Evolutionary conservation across 2,888 invertebrate species (phyloP).

Genomic region (Griposia aprilina): DNA sequence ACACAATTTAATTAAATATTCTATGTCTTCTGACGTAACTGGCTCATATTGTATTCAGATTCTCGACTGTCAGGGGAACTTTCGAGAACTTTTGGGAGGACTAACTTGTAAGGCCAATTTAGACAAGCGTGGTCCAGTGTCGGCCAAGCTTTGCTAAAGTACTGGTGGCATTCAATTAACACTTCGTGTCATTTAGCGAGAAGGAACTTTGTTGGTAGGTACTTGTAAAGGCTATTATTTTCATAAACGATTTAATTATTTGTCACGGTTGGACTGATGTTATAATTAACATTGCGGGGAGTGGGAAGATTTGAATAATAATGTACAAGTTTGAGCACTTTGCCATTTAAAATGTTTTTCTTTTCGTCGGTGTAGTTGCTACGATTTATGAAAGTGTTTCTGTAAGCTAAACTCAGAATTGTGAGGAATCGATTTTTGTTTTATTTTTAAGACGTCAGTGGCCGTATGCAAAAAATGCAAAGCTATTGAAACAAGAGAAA

Average conservation of each 20-base stretch:
- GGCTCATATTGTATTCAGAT: constrained; percentile 34
- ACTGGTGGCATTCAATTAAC: constrained; percentile 58
- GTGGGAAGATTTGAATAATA: constrained; percentile 10
- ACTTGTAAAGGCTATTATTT: constrained; percentile 42
- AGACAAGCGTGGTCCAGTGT: constrained; percentile 43
- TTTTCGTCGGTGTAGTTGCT: no score
- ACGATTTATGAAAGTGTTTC: not conserved
- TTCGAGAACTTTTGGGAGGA: constrained; percentile 46
- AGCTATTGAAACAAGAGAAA: constrained; percentile 4
- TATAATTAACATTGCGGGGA: constrained; percentile 29
- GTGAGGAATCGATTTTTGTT: not conserved
- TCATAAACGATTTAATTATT: constrained; percentile 39
- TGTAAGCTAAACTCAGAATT: not conserved
- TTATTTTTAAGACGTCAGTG: not conserved
- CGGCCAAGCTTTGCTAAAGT: constrained; percentile 40
- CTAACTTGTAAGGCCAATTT: constrained; percentile 60
- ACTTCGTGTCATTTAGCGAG: constrained; percentile 49
- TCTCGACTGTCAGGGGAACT: constrained; percentile 19
- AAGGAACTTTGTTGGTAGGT: constrained; percentile 42
- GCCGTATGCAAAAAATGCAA: not conserved
- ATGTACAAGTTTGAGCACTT: not conserved
- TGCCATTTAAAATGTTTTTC: not conserved
- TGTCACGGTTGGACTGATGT: constrained; percentile 32
- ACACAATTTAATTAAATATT: constrained; percentile 23
- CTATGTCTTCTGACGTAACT: constrained; percentile 10